Percentiles rank a stretch among this genome's conserved stretches.
These are phyloP conservation scores for Chrysopilus asiliformis DNA, from an alignment of 2,888 invertebrate species.

Conservation along the genomic window DNA sequence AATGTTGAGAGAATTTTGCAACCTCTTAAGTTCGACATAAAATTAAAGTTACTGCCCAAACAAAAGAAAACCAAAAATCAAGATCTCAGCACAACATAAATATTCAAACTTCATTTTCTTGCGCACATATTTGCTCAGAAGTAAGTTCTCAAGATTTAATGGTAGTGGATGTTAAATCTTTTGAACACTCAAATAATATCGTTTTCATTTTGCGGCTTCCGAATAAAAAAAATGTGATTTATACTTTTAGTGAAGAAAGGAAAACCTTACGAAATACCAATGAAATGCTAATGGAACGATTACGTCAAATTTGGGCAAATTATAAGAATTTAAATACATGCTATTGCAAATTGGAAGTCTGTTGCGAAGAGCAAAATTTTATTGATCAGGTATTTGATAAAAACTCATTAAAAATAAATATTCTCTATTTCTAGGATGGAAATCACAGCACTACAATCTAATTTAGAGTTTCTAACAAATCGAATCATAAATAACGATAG, in stretches of 20 bases:
- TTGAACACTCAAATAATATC: no score
- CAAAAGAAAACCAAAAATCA: not conserved
- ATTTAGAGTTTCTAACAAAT: slow-evolving; percentile 36
- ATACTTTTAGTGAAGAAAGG: slow-evolving; percentile 25
- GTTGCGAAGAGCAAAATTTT: slow-evolving; percentile 22
- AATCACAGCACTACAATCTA: slow-evolving; percentile 36
- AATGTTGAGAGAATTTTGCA: slow-evolving; percentile 8
- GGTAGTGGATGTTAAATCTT: no score
- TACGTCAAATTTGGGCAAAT: slow-evolving; percentile 32
- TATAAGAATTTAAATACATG: slow-evolving; percentile 26
- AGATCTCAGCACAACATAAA: not conserved
- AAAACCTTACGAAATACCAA: slow-evolving; percentile 30
- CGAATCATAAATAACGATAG: slow-evolving; percentile 33
- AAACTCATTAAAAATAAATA: slow-evolving; percentile 19
- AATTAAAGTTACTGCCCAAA: slow-evolving; percentile 54
- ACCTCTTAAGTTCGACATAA: slow-evolving; percentile 66
- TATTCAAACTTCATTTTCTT: not conserved
- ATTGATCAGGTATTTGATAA: slow-evolving; percentile 15
- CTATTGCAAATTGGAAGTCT: not conserved
- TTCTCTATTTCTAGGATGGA: slow-evolving; percentile 27
- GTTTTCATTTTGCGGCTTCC: no score
- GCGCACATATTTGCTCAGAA: no score
- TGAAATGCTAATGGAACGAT: slow-evolving; percentile 32
- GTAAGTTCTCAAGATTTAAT: no score
- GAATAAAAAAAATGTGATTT: not conserved